These are phyloP conservation scores for Phaethon lepturus DNA, from an alignment of 2,113 vertebrate species.

Conservation along the genomic window DNA sequence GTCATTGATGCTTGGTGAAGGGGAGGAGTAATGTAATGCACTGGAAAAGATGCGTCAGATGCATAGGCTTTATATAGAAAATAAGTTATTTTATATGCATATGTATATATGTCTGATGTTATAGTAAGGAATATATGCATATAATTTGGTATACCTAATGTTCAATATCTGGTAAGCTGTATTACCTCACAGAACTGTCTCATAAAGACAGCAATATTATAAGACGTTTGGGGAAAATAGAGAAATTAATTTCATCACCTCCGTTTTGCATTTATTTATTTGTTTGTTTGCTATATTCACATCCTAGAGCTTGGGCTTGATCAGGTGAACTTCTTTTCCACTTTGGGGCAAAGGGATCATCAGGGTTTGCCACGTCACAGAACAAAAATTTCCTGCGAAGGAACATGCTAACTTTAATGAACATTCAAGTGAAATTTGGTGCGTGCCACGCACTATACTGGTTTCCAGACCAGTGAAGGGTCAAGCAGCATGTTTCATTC, in stretches of 20 bases:
- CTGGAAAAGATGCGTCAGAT: background rate
- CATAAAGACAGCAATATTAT: background rate
- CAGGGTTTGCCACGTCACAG: background rate
- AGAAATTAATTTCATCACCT: background rate
- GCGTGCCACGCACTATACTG: rapidly evolving
- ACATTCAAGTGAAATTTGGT: background rate
- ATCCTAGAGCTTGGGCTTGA: background rate
- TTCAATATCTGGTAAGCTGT: background rate
- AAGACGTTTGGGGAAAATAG: background rate
- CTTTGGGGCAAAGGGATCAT: background rate
- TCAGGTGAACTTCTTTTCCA: background rate
- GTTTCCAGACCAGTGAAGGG: background rate
- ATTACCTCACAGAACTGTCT: background rate
- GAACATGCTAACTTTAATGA: background rate
- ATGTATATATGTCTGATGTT: background rate
- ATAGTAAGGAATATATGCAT: background rate
- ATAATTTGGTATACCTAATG: background rate
- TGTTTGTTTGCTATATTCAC: background rate
- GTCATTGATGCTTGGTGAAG: background rate
- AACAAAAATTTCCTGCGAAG: background rate
- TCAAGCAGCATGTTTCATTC: background rate
- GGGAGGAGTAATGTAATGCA: background rate
- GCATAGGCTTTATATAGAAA: background rate
- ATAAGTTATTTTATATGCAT: background rate
- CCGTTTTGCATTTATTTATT: background rate